These are phyloP conservation scores for Morbakka virulenta DNA, from an alignment of 30 jellyfish, hydroid and myxozoan species.

Conservation along the genomic window DNA sequence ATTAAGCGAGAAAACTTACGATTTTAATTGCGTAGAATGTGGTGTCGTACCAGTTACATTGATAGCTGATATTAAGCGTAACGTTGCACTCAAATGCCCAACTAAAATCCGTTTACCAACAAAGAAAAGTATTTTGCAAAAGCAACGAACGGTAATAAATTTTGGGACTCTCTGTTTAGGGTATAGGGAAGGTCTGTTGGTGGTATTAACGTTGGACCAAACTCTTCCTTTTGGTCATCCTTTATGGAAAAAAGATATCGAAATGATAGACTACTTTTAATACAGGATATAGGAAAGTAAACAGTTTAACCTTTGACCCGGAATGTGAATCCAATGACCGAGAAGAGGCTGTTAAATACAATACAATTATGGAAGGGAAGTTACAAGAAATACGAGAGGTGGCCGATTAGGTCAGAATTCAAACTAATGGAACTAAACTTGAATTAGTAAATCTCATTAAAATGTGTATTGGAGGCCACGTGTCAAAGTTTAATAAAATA, in stretches of 20 bases:
- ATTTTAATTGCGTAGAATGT: slow-evolving; percentile 45
- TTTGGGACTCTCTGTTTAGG: slow-evolving; percentile 38
- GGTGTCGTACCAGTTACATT: slow-evolving; percentile 48
- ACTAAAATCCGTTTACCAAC: not conserved
- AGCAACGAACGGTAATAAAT: slow-evolving; percentile 1
- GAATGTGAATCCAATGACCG: slow-evolving; percentile 31
- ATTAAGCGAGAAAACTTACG: not conserved
- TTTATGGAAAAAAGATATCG: slow-evolving; percentile 18
- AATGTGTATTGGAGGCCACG: not conserved
- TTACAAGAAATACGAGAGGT: not conserved
- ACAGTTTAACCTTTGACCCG: slow-evolving; percentile 4
- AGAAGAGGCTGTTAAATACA: slow-evolving; percentile 32
- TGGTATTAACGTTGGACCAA: not conserved
- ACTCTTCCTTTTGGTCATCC: slow-evolving; percentile 40
- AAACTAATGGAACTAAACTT: slow-evolving; percentile 13
- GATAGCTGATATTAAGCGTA: slow-evolving; percentile 51
- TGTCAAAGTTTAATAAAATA: not conserved
- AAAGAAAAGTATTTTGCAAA: no score
- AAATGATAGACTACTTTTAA: not conserved
- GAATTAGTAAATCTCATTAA: slow-evolving; percentile 30
- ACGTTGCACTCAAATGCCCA: slow-evolving; percentile 43
- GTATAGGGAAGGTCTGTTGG: not conserved
- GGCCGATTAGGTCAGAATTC: slow-evolving; percentile 14
- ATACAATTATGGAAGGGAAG: not conserved
- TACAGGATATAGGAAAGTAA: slow-evolving; percentile 37